phyloP scores from a whole-genome alignment of 1,140 invertebrate genomes.

The Eufriesea mexicana region DNA sequence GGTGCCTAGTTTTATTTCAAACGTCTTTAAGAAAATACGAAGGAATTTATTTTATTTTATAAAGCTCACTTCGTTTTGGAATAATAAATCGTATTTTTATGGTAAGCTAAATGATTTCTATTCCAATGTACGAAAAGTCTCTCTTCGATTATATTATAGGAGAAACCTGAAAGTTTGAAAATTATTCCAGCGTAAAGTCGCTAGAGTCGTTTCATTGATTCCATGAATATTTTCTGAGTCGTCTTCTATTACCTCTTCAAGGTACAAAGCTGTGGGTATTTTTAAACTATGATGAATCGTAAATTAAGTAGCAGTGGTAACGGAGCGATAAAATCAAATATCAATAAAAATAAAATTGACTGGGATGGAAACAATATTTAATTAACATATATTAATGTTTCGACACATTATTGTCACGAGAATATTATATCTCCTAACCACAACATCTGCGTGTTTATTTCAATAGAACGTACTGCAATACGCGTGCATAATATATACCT shows the following conservation, averaged over 20 bases:
- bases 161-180: not conserved
- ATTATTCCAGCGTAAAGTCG: not conserved
- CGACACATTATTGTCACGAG: too few species aligned
- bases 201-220: not conserved
- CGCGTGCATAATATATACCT: too few species aligned
- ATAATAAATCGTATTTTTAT: too few species aligned
- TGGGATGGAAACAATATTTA: not conserved
- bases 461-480: too few species aligned
- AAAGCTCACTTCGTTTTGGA: too few species aligned
- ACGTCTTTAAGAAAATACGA: not conserved
- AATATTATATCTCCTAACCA: too few species aligned
- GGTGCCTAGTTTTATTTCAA: not conserved
- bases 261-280: not conserved
- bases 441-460: too few species aligned
- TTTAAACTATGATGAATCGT: not conserved
- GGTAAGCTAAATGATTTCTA: not conserved
- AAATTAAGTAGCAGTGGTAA: too few species aligned
- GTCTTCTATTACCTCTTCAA: not conserved
- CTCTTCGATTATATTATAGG: not conserved
- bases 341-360: not conserved
- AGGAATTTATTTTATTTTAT: not conserved
- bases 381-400: not conserved
- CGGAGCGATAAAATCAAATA: not conserved
- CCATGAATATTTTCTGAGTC: not conserved
- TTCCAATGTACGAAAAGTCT: too few species aligned